Evolutionary conservation across 2,888 invertebrate genomes (phyloP).

Genomic region (Acanthosepion esculentum): DNA sequence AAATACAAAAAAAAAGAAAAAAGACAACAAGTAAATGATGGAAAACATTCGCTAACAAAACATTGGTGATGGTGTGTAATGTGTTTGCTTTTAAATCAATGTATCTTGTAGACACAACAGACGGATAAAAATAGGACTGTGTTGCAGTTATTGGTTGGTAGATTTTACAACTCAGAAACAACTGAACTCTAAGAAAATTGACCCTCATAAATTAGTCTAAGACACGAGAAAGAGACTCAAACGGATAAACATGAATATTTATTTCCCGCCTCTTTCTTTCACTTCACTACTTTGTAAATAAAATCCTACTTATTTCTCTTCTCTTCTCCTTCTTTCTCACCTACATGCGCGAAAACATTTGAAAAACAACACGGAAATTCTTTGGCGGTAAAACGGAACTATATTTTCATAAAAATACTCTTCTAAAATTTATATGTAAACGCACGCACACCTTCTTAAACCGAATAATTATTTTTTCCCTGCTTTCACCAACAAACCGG

Average conservation of each 20-base stretch:
- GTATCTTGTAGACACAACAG: constrained; percentile 17
- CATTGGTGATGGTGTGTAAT: background rate
- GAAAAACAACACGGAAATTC: too few relatives aligned
- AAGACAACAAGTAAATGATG: background rate
- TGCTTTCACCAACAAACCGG: too few relatives aligned
- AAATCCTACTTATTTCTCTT: too few relatives aligned
- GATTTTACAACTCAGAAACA: constrained; percentile 16
- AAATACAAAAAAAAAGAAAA: background rate
- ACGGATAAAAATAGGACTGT: constrained; percentile 21
- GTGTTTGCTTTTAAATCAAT: constrained; percentile 8
- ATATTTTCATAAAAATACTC: too few relatives aligned
- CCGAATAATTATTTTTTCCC: too few relatives aligned
- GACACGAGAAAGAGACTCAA: background rate
- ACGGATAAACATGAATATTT: background rate
- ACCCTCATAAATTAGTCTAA: constrained; percentile 8
- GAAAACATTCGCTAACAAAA: background rate
- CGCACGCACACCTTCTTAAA: too few relatives aligned
- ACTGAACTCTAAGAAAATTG: background rate
- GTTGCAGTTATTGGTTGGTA: constrained; percentile 12
- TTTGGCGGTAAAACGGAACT: too few relatives aligned
- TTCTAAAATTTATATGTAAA: too few relatives aligned
- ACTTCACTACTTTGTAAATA: background rate
- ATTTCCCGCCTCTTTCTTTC: background rate
- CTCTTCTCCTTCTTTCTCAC: too few relatives aligned
- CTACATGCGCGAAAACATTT: too few relatives aligned